These are phyloP conservation scores for Dicrostonyx torquatus DNA, from an alignment of 2,797 vertebrate species.

Conservation along the genomic window DNA sequence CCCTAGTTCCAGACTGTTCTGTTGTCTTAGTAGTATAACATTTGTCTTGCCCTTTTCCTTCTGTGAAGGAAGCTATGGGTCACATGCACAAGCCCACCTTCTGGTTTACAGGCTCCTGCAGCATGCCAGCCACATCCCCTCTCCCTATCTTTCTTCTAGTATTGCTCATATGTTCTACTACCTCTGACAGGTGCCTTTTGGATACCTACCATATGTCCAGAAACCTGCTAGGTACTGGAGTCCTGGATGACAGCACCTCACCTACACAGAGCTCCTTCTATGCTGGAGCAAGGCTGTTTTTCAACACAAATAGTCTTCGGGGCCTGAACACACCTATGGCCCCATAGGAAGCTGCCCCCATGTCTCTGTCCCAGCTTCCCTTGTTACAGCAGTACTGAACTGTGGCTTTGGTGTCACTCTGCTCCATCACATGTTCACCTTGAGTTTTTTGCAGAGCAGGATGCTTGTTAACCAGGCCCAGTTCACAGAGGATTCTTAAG, in stretches of 20 bases:
- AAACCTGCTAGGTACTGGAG: neutral
- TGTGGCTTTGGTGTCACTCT: neutral
- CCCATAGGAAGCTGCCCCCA: neutral
- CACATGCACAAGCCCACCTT: neutral
- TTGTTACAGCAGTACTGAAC: neutral
- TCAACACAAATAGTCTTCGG: neutral
- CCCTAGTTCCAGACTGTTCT: neutral
- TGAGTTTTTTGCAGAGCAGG: neutral
- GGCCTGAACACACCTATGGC: neutral
- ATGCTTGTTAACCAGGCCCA: neutral
- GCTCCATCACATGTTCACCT: neutral
- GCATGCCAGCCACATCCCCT: neutral
- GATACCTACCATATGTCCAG: neutral
- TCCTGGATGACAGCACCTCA: neutral
- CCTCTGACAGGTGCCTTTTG: neutral
- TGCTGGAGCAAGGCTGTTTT: neutral
- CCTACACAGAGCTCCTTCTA: neutral
- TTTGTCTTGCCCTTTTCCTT: neutral
- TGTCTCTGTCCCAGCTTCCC: neutral
- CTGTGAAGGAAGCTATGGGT: neutral
- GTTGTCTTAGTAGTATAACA: neutral
- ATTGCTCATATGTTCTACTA: too few species aligned
- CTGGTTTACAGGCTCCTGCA: neutral
- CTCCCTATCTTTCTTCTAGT: neutral
- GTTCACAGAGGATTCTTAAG: neutral